A percentile compares a stretch with the other conserved stretches of the same genome.
Conservation (phyloP, 2,797 vertebrate species). For the Gila robusta region DNA sequence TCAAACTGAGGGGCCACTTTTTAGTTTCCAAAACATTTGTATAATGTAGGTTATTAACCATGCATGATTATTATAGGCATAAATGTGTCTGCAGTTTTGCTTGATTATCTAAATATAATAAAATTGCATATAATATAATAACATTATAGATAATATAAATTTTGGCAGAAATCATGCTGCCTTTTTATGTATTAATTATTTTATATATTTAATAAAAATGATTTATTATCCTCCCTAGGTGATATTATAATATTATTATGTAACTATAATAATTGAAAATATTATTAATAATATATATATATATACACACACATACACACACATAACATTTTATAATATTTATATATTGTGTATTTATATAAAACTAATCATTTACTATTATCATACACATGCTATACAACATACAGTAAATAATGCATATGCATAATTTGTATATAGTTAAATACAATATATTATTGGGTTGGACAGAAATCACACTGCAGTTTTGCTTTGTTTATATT, state of each 20-base stretch:
- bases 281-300: no score
- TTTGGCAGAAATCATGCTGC: background rate
- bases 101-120: background rate
- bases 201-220: background rate
- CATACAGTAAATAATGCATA: background rate
- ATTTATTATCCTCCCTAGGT: background rate
- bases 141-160: background rate
- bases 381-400: background rate
- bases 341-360: background rate
- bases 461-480: background rate
- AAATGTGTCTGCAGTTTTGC: background rate
- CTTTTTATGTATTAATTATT: background rate
- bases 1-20: conserved; percentile 5
- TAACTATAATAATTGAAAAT: background rate
- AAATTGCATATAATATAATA: background rate
- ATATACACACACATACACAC: no score
- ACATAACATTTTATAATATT: no score
- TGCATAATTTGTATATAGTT: background rate
- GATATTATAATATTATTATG: background rate
- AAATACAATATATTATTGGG: background rate
- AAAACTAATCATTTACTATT: background rate
- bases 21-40: background rate
- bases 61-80: background rate
- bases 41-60: background rate
- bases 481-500: background rate